A percentile compares a stretch with the other conserved stretches of the same genome.
Evolutionary conservation across 2,113 vertebrate genomes (phyloP).

Genomic region (Oenanthe melanoleuca): DNA sequence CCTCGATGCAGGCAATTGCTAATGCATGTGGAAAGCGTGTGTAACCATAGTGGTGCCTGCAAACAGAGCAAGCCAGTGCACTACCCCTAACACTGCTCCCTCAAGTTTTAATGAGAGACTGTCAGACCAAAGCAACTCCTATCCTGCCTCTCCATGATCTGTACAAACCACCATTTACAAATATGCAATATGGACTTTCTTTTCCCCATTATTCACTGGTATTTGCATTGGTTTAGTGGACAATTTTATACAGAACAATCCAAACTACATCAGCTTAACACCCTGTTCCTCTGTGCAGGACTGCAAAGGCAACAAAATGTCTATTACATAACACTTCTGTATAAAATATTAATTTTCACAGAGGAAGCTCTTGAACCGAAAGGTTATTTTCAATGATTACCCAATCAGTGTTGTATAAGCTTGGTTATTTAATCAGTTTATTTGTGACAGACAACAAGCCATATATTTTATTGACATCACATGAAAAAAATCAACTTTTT

Average conservation of each 20-base stretch:
- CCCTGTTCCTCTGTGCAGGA: not conserved
- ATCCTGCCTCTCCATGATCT: not conserved
- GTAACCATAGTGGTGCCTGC: not conserved
- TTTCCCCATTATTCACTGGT: not conserved
- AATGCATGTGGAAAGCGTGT: constrained; percentile 39
- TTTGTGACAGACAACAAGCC: not conserved
- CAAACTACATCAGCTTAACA: not conserved
- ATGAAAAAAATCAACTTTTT: not conserved
- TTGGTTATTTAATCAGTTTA: not conserved
- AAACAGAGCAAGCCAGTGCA: not conserved
- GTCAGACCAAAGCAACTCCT: not conserved
- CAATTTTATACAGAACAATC: not conserved
- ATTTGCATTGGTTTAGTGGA: not conserved
- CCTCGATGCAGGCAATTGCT: constrained; percentile 39
- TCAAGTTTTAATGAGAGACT: not conserved
- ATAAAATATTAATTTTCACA: constrained; percentile 35
- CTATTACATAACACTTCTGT: constrained; percentile 31
- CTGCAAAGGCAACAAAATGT: constrained; percentile 38
- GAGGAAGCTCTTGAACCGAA: not conserved
- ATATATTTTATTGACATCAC: not conserved
- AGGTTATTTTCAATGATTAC: constrained; percentile 32
- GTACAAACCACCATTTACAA: not conserved
- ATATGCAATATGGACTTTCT: not conserved
- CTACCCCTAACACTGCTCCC: not conserved
- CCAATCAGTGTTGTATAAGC: not conserved